A percentile compares a stretch with the other conserved stretches of the same genome.
These are phyloP conservation scores for Rhinolophus ferrumequinum DNA, from an alignment of 2,113 vertebrate genomes.

Conservation along the genomic window DNA sequence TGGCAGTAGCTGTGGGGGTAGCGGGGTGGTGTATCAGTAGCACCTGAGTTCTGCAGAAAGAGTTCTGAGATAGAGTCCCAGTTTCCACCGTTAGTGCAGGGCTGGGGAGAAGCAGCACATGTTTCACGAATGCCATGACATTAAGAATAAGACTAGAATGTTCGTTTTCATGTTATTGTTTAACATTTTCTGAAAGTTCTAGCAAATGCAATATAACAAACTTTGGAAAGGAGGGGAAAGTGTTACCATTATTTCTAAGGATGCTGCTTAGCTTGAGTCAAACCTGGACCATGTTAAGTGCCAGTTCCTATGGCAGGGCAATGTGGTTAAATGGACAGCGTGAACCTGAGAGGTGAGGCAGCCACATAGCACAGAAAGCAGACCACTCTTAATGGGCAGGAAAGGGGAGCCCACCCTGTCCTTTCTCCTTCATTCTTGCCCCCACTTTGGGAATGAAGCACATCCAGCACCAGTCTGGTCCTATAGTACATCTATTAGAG, in stretches of 20 bases:
- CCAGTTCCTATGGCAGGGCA: not conserved
- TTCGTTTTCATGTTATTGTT: not conserved
- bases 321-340: not conserved
- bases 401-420: not conserved
- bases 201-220: not conserved
- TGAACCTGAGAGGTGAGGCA: too few species aligned
- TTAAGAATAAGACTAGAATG: not conserved
- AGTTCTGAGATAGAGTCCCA: not conserved
- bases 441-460: not conserved
- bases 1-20: not conserved
- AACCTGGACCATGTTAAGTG: not conserved
- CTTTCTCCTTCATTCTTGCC: not conserved
- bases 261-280: not conserved
- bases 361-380: too few species aligned
- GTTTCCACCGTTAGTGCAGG: not conserved
- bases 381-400: not conserved
- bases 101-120: not conserved
- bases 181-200: not conserved
- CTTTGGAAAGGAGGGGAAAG: not conserved
- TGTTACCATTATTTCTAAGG: not conserved
- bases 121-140: not conserved
- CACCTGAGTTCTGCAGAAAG: not conserved
- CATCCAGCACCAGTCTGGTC: not conserved
- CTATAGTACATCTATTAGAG: not conserved
- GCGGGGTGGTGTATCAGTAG: not conserved